A percentile compares a stretch with the other conserved stretches of the same genome.
Evolutionary conservation across 2,888 invertebrate species (phyloP).

Genomic region (Dynastes maya): DNA sequence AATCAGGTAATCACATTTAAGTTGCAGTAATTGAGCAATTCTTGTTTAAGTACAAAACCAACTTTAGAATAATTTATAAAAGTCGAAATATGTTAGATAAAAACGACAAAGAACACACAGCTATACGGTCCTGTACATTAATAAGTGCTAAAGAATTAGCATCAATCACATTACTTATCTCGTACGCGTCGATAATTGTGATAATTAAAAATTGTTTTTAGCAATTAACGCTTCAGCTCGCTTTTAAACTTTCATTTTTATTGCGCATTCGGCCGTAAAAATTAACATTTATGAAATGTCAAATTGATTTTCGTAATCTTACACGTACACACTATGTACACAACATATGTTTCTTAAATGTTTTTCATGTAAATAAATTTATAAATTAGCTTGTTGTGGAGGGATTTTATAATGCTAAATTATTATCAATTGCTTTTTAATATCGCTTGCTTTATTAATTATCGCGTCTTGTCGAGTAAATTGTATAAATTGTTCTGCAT

Average conservation of each 20-base stretch:
- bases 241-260: conserved; percentile 31
- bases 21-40: no score
- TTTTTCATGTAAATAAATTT: not conserved
- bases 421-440: conserved; percentile 5
- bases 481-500: no score
- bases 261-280: conserved; percentile 17
- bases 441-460: not conserved
- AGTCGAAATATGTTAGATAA: no score
- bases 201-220: conserved; percentile 24
- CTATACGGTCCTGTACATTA: not conserved
- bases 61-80: no score
- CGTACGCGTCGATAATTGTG: conserved; percentile 4
- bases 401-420: not conserved
- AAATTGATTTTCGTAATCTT: conserved; percentile 18
- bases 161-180: conserved; percentile 10
- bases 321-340: not conserved
- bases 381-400: not conserved
- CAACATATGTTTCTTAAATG: not conserved
- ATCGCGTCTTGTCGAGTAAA: not conserved
- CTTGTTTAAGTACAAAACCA: no score
- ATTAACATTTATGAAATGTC: conserved; percentile 25
- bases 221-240: conserved; percentile 22
- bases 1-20: no score
- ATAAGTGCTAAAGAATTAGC: conserved; percentile 23
- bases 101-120: not conserved